Evolutionary conservation across 2,797 vertebrate species (phyloP).

Genomic region (Crax fasciolata): DNA sequence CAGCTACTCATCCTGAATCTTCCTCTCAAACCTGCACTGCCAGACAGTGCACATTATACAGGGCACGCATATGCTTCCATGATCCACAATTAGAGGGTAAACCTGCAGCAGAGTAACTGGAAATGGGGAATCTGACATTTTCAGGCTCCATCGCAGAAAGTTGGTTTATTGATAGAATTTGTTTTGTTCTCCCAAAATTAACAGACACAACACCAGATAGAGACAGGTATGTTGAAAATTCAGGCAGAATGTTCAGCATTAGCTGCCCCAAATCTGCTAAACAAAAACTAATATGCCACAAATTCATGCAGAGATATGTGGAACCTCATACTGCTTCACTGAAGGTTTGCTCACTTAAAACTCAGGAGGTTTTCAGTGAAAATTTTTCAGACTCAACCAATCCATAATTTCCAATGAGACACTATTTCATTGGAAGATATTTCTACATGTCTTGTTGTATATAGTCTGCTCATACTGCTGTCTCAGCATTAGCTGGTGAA

Average conservation of each 20-base stretch:
- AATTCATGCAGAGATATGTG: background rate
- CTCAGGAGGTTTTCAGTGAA: background rate
- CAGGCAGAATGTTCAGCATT: background rate
- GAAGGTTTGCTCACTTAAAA: background rate
- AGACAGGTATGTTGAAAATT: background rate
- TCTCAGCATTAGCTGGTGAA: background rate
- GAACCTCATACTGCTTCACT: background rate
- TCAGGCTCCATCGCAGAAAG: background rate
- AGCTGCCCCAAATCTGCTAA: background rate
- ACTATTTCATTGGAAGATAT: background rate
- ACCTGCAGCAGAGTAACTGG: background rate
- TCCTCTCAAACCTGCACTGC: background rate
- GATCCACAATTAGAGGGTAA: background rate
- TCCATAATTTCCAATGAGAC: background rate
- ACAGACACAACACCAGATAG: background rate
- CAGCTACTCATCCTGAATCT: background rate
- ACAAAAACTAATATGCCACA: rapidly evolving
- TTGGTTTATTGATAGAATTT: background rate
- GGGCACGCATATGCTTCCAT: background rate
- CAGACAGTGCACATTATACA: rapidly evolving
- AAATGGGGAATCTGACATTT: background rate
- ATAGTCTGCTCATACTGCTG: background rate
- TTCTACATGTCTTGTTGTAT: background rate
- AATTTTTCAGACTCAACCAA: background rate
- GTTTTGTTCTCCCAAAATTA: rapidly evolving